Percentiles rank a stretch among this genome's conserved stretches.
phyloP scores from a whole-genome alignment of 2,888 invertebrate genomes.

The Dolichomitus sp. region DNA sequence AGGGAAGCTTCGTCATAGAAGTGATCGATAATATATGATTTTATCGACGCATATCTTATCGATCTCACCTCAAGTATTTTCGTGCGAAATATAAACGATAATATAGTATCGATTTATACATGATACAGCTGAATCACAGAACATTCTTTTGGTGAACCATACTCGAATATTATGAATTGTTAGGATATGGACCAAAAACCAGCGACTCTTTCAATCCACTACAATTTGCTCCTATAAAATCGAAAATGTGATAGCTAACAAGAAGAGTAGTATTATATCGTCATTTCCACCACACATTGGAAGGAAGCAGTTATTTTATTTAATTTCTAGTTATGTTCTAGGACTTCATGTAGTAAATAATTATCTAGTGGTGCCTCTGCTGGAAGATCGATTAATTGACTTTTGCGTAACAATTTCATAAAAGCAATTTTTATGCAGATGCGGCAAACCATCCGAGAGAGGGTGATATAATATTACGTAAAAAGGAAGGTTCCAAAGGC shows the following conservation, averaged over 20 bases:
- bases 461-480: conserved; percentile 51
- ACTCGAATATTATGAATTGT: not conserved
- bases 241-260: too few relatives aligned
- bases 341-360: conserved; percentile 8
- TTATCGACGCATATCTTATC: too few relatives aligned
- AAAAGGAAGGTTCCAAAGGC: conserved; percentile 33
- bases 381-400: conserved; percentile 43
- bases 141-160: not conserved
- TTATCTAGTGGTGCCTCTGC: not conserved
- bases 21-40: too few relatives aligned
- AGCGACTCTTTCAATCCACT: too few relatives aligned
- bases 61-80: too few relatives aligned
- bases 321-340: not conserved
- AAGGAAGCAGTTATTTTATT: not conserved
- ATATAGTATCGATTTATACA: too few relatives aligned
- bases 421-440: conserved; percentile 54
- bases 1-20: too few relatives aligned
- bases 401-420: conserved; percentile 28
- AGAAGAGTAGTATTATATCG: not conserved
- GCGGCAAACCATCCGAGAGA: conserved; percentile 13
- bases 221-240: too few relatives aligned
- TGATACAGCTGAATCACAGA: not conserved
- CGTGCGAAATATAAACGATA: too few relatives aligned
- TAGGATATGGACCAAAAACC: too few relatives aligned
- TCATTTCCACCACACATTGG: not conserved